Evolutionary conservation across 2,888 invertebrate genomes (phyloP).

Genomic region (Galeruca laticollis): DNA sequence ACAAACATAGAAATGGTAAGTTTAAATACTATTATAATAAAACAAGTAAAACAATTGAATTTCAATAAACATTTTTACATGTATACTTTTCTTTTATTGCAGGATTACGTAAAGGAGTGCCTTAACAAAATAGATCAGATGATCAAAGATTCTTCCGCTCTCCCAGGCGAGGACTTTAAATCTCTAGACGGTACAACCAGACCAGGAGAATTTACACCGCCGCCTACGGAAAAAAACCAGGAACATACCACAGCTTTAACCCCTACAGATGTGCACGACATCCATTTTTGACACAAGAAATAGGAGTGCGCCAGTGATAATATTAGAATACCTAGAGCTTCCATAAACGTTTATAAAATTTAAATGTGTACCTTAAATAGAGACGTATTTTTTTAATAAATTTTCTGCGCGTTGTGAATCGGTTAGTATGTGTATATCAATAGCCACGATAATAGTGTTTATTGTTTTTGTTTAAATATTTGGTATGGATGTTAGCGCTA

Average conservation of each 20-base stretch:
- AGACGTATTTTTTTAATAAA: slow-evolving; percentile 39
- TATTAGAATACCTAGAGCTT: slow-evolving; percentile 42
- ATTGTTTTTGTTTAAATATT: slow-evolving; percentile 7
- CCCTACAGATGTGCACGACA: slow-evolving; percentile 88
- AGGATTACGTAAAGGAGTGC: slow-evolving; percentile 86
- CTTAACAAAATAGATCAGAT: slow-evolving; percentile 84
- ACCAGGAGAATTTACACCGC: slow-evolving; percentile 60
- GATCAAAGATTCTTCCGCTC: slow-evolving; percentile 70
- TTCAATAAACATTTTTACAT: too few species aligned
- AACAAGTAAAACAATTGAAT: too few species aligned
- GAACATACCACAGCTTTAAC: slow-evolving; percentile 83
- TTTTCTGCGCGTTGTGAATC: slow-evolving; percentile 40
- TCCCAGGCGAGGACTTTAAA: slow-evolving; percentile 43
- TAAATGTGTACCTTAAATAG: slow-evolving; percentile 48
- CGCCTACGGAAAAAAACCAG: slow-evolving; percentile 67
- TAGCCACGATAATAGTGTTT: neutral
- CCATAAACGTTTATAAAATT: slow-evolving; percentile 44
- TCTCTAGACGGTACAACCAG: slow-evolving; percentile 51
- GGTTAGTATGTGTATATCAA: slow-evolving; percentile 11
- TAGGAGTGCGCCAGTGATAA: slow-evolving; percentile 49
- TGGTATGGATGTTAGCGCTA: slow-evolving; percentile 14
- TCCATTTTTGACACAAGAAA: slow-evolving; percentile 74
- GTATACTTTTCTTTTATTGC: slow-evolving; percentile 58
- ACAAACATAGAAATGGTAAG: slow-evolving; percentile 88
- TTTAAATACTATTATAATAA: neutral